A percentile compares a stretch with the other conserved stretches of the same genome.
Conservation (phyloP, 2,797 vertebrate genomes). For the Enoplosus armatus region DNA sequence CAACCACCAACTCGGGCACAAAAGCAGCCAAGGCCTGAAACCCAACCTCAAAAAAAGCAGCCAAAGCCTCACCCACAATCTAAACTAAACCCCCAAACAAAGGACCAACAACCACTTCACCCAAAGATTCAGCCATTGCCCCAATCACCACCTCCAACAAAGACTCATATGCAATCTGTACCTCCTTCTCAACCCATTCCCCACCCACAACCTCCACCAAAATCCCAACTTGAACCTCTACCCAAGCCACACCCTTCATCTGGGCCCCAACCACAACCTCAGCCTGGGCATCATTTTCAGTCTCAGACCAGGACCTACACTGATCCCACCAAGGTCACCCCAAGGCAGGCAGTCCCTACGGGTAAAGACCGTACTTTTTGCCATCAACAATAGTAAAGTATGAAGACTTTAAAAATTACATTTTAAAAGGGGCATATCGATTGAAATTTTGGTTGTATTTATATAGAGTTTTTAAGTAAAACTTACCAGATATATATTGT, state of each 20-base stretch:
- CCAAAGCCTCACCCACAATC: background rate
- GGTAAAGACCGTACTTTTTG: conserved; percentile 78
- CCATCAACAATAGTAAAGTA: conserved; percentile 49
- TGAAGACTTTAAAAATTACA: conserved; percentile 26
- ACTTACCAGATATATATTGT: background rate
- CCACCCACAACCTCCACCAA: conserved; percentile 19
- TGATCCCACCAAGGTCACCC: conserved; percentile 64
- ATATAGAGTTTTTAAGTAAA: conserved; percentile 2
- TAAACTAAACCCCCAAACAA: conserved; percentile 15
- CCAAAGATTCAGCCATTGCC: conserved; percentile 35
- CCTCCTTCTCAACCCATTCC: conserved; percentile 15
- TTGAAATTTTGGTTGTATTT: background rate
- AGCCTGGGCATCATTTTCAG: conserved; percentile 53
- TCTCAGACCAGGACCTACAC: conserved; percentile 67
- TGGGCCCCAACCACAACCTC: conserved; percentile 49
- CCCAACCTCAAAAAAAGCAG: background rate
- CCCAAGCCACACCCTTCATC: conserved; percentile 33
- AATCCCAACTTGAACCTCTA: conserved; percentile 36
- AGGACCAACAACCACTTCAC: conserved; percentile 6
- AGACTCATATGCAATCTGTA: conserved; percentile 5
- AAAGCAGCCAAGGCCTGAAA: background rate
- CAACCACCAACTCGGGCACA: conserved; percentile 2
- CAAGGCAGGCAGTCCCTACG: conserved; percentile 65
- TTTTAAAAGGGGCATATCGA: conserved; percentile 67
- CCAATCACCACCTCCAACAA: conserved; percentile 28